Conservation (phyloP, 1,140 invertebrate genomes). For the Penaeus japonicus region DNA sequence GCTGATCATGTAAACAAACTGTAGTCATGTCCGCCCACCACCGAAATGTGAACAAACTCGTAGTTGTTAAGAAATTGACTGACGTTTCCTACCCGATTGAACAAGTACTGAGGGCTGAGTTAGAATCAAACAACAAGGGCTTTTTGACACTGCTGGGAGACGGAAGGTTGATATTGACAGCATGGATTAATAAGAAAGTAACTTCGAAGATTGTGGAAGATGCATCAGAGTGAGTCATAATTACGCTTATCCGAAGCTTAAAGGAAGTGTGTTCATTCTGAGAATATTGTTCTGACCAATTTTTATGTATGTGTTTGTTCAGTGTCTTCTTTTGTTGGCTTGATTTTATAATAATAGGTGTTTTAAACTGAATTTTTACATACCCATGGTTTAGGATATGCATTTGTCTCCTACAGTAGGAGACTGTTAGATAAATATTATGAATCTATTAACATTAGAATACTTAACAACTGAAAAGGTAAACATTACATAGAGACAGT, state of each 20-base stretch:
- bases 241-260: neutral
- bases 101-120: conserved; percentile 3
- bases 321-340: no score
- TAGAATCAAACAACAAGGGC: conserved; percentile 44
- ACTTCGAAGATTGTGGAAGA: conserved; percentile 29
- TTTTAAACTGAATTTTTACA: no score
- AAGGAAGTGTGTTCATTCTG: neutral
- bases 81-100: neutral
- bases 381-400: no score
- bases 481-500: no score
- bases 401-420: no score
- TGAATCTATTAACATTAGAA: no score
- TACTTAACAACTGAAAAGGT: no score
- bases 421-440: no score
- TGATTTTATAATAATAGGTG: no score
- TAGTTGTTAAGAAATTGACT: conserved; percentile 36
- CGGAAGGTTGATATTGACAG: conserved; percentile 27
- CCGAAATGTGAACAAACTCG: conserved; percentile 33
- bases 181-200: conserved; percentile 43
- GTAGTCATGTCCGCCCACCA: conserved; percentile 41
- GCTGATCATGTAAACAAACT: no score
- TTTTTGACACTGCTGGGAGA: conserved; percentile 9
- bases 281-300: no score
- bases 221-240: conserved; percentile 30
- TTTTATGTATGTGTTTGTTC: no score